A percentile compares a stretch with the other conserved stretches of the same genome.
phyloP scores from a whole-genome alignment of 1,140 invertebrate species.

The Rhagoletis pomonella region DNA sequence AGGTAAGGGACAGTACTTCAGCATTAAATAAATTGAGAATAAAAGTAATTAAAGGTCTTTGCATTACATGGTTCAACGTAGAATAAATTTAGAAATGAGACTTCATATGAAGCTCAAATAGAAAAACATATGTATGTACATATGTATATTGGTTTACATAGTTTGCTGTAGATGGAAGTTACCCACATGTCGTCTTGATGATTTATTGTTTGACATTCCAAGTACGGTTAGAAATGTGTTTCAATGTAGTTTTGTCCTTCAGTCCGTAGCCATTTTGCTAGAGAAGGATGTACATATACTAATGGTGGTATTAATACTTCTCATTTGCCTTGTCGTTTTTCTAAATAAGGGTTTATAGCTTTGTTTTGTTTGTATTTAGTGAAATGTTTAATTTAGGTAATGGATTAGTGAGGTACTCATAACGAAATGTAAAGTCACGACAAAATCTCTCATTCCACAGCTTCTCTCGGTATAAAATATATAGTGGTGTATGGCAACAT shows the following conservation, averaged over 20 bases:
- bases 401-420: conserved; percentile 55
- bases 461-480: background rate
- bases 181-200: conserved; percentile 55
- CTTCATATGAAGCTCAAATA: background rate
- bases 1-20: background rate
- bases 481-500: background rate
- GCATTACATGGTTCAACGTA: conserved; percentile 28
- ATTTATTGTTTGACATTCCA: conserved; percentile 58
- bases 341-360: conserved; percentile 50
- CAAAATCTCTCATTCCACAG: background rate
- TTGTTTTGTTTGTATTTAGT: conserved; percentile 41
- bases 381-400: conserved; percentile 59
- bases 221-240: conserved; percentile 48
- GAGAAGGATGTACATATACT: background rate
- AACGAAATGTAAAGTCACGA: conserved; percentile 26
- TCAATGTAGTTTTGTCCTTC: conserved; percentile 11
- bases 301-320: background rate
- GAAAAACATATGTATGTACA: background rate
- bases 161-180: background rate
- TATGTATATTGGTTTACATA: background rate
- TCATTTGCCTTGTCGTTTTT: background rate
- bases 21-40: conserved; percentile 51
- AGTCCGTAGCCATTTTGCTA: background rate
- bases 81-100: background rate
- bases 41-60: conserved; percentile 56